Conservation (phyloP, 2,888 invertebrate genomes). For the Orchesella flavescens region DNA sequence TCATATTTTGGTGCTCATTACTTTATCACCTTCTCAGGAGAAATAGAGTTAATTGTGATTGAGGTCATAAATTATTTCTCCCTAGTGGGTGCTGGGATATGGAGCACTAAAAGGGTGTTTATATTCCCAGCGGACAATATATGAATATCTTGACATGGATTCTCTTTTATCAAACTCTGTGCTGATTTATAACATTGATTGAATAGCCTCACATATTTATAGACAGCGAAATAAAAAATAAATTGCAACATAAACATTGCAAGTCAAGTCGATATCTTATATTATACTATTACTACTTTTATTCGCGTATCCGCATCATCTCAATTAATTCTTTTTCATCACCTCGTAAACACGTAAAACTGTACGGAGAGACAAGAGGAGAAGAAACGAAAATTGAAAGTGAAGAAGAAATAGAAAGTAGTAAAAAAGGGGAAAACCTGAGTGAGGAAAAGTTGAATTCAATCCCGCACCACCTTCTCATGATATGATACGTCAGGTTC, state of each 20-base stretch:
- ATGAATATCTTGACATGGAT: no score
- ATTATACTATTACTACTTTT: conserved; percentile 8
- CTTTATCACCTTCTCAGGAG: no score
- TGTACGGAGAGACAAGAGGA: neutral
- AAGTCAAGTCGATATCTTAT: neutral
- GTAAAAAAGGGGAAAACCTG: neutral
- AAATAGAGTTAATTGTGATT: neutral
- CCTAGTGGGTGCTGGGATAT: no score
- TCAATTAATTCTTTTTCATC: conserved; percentile 10
- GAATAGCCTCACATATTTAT: neutral
- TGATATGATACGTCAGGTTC: neutral
- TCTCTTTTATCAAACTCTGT: no score
- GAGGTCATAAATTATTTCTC: neutral
- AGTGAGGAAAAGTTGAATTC: neutral
- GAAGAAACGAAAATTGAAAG: neutral
- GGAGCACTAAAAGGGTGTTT: no score
- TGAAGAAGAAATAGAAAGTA: neutral
- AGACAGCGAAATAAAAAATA: no score
- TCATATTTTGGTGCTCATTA: no score
- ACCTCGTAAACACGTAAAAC: neutral
- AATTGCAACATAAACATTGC: neutral
- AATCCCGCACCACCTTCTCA: neutral
- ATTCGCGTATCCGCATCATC: conserved; percentile 20
- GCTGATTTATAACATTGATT: conserved; percentile 4
- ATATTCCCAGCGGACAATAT: no score